phyloP scores from a whole-genome alignment of 1,140 invertebrate genomes.

The Branchinecta lynchi region DNA sequence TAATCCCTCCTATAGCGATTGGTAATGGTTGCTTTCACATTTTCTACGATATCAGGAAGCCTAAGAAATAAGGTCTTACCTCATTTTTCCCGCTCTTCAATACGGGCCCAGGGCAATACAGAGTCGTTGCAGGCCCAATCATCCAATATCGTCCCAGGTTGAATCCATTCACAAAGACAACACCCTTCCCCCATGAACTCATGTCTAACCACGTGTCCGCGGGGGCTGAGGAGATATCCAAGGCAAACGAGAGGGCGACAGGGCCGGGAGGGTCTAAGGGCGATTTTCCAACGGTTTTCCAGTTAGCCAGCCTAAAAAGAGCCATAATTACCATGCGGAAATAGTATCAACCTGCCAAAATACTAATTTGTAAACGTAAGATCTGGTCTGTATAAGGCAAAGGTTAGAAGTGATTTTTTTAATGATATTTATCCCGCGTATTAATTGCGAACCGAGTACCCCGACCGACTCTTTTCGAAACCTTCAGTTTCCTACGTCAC shows the following conservation, averaged over 20 bases:
- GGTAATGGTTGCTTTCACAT: constrained; percentile 9
- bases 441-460: background rate
- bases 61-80: constrained; percentile 26
- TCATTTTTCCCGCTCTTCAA: constrained; percentile 37
- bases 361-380: too few relatives aligned
- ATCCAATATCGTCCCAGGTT: constrained; percentile 44
- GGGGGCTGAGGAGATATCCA: constrained; percentile 25
- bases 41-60: constrained; percentile 1
- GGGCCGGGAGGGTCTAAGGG: constrained; percentile 23
- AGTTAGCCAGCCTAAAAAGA: constrained; percentile 22
- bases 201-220: constrained; percentile 34
- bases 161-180: constrained; percentile 46
- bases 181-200: constrained; percentile 37
- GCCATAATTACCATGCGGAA: too few relatives aligned
- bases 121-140: constrained; percentile 39
- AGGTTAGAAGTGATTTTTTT: too few relatives aligned
- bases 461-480: background rate
- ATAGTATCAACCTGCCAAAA: too few relatives aligned
- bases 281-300: constrained; percentile 15
- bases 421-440: too few relatives aligned
- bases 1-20: too few relatives aligned
- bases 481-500: background rate
- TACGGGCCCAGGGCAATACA: constrained; percentile 42
- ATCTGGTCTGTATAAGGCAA: too few relatives aligned
- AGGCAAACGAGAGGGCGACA: constrained; percentile 26